Evolutionary conservation across 2,797 vertebrate genomes (phyloP), one percentile per base, ranked within the genome.

Genomic region (Betta splendens): DNA sequence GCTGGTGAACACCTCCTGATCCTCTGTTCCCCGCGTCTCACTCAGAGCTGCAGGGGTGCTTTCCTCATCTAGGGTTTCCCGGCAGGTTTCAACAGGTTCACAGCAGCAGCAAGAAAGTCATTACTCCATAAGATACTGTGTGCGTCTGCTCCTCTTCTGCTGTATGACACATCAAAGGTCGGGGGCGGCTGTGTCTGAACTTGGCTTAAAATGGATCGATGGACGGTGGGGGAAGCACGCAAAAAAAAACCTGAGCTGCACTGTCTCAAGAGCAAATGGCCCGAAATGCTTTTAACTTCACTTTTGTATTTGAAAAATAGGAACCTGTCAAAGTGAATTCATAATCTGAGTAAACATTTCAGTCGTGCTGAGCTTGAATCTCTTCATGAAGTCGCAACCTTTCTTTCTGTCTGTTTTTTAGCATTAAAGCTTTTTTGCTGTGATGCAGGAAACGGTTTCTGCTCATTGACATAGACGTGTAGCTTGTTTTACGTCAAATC

Each of bases 41-140:
- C 76, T 81, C 69, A 75, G 81, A 69, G 74, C 64, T 56, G 32
- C 69, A 48, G 72, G 81, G 89, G 89, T 92, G 87, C 87, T 92
- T 91, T 91, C 88, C 89, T 88, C 83, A 59, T 85, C 89, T 89
- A 80, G 68, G 78, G 82, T 91, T 90, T 84, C 90, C 67, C 47
- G 51, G 67, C 92, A 92, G 79, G 91, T 85, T 83, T 64, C 56
- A 81, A 85, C 92, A 92, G 77, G 90, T 72, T 47, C 43, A 32
- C 72, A 63, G 77, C 76, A 83, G 75, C 60, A 84, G 79, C 54
- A 65, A 67, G 75, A 84, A 84, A 89, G 80, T 78, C 87, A 83
- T 88, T 89, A 83, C 81, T 62, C 48, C 70, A 32, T 51, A 40
- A 75, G 69, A 33, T 63, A 70, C 33, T 46, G 40, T 43, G 51